A percentile compares a stretch with the other conserved stretches of the same genome.
Evolutionary conservation across 2,113 vertebrate genomes (phyloP).

Genomic region (Nymphicus hollandicus): DNA sequence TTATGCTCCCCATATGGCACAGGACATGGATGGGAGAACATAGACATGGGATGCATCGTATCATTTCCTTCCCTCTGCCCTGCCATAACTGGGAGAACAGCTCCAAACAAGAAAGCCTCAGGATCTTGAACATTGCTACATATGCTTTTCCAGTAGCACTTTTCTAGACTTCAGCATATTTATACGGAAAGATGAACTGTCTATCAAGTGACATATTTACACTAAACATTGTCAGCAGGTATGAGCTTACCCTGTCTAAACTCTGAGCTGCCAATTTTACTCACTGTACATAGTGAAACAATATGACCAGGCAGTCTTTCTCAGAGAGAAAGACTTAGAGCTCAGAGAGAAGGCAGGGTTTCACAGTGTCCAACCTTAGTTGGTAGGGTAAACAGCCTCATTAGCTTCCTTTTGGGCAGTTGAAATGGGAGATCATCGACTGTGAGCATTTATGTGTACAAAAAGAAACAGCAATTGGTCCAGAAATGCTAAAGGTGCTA

Average conservation of each 20-base stretch:
- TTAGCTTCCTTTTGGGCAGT: not conserved
- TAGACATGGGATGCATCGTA: not conserved
- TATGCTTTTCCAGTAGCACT: not conserved
- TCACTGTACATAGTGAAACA: not conserved
- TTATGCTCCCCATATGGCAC: rapidly evolving
- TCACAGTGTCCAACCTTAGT: not conserved
- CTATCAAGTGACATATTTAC: not conserved
- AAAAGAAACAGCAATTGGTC: not conserved
- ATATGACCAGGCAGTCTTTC: not conserved
- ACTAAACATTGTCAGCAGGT: not conserved
- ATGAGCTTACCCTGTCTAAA: not conserved
- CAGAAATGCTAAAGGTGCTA: not conserved
- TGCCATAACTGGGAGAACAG: not conserved
- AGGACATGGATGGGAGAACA: not conserved
- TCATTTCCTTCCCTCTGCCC: not conserved
- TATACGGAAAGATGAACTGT: not conserved
- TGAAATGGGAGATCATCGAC: not conserved
- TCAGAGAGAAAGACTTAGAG: not conserved
- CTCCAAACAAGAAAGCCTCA: not conserved
- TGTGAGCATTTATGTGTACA: not conserved
- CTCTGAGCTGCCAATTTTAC: not conserved
- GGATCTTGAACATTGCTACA: not conserved
- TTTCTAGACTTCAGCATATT: not conserved
- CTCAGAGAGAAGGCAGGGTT: not conserved
- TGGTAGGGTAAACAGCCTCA: not conserved